phyloP scores from a whole-genome alignment of 2,888 invertebrate genomes.

The Emmelina monodactyla region DNA sequence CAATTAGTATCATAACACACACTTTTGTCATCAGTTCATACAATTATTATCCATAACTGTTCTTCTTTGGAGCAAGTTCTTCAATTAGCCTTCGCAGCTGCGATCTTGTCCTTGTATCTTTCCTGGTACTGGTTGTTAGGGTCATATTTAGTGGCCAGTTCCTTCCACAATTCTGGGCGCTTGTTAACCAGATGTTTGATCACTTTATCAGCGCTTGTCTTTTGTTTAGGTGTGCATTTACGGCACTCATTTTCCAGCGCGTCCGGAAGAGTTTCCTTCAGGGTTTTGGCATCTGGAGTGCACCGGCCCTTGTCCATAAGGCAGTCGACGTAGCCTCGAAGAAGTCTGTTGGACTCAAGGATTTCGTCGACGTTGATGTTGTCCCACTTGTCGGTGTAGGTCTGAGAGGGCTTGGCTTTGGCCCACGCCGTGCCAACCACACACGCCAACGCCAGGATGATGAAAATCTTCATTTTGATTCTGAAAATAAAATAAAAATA shows the following conservation, averaged over 20 bases:
- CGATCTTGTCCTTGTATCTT: conserved; percentile 66
- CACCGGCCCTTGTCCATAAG: conserved; percentile 70
- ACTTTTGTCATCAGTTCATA: no score
- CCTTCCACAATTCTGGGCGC: conserved; percentile 72
- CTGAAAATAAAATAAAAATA: conserved; percentile 21
- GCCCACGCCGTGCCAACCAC: conserved; percentile 36
- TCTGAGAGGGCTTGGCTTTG: conserved; percentile 40
- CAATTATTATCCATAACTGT: no score
- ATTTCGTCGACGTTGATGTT: conserved; percentile 74
- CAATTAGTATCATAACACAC: no score
- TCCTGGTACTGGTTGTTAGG: conserved; percentile 71
- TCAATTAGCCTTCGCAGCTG: conserved; percentile 29
- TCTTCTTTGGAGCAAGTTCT: no score
- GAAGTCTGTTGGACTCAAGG: conserved; percentile 69
- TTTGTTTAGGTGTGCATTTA: conserved; percentile 72
- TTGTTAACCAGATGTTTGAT: conserved; percentile 73
- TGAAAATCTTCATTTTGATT: conserved; percentile 43
- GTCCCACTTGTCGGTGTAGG: conserved; percentile 75
- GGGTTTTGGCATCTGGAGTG: conserved; percentile 71
- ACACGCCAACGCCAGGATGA: conserved; percentile 38
- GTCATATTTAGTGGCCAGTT: conserved; percentile 74
- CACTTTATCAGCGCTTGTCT: conserved; percentile 67
- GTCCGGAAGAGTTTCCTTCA: conserved; percentile 71
- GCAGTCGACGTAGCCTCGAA: conserved; percentile 74
- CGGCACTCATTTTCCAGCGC: conserved; percentile 73